These are phyloP conservation scores for Trichosurus vulpecula DNA, from an alignment of 2,797 vertebrate genomes.

Conservation along the genomic window DNA sequence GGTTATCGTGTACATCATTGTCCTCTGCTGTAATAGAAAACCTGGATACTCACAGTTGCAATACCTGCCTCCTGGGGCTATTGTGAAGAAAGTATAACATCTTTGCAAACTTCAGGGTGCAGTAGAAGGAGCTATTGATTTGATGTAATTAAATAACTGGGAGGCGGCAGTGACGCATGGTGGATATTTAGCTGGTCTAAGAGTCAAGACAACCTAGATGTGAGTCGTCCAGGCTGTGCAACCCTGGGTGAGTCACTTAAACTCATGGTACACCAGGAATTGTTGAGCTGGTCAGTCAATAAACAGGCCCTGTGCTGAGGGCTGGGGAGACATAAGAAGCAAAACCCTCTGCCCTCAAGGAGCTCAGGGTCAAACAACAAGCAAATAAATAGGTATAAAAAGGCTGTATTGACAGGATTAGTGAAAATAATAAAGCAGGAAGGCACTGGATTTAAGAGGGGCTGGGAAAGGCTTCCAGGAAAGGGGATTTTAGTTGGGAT, in stretches of 20 bases:
- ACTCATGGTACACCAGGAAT: not conserved
- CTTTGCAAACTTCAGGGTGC: not conserved
- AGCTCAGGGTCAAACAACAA: not conserved
- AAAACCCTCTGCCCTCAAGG: not conserved
- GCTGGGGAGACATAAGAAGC: not conserved
- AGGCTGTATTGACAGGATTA: not conserved
- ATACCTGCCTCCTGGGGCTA: not conserved
- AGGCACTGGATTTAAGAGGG: not conserved
- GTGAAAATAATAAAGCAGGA: not conserved
- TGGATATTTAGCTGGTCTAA: not conserved
- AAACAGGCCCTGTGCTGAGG: not conserved
- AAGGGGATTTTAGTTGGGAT: not conserved
- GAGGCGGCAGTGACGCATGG: not conserved
- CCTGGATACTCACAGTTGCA: not conserved
- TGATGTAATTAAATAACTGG: not conserved
- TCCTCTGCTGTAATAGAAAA: too few relatives aligned
- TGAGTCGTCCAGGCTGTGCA: too few relatives aligned
- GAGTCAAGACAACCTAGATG: not conserved
- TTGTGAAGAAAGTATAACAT: not conserved
- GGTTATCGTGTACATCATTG: not conserved
- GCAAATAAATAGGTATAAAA: not conserved
- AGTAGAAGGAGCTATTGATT: not conserved
- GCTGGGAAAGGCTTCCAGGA: not conserved
- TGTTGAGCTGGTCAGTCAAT: not conserved
- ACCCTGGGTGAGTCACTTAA: not conserved